Percentiles rank a stretch among this genome's conserved stretches.
Conservation (phyloP, 2,888 invertebrate genomes). For the Meteorus cinctellus region DNA sequence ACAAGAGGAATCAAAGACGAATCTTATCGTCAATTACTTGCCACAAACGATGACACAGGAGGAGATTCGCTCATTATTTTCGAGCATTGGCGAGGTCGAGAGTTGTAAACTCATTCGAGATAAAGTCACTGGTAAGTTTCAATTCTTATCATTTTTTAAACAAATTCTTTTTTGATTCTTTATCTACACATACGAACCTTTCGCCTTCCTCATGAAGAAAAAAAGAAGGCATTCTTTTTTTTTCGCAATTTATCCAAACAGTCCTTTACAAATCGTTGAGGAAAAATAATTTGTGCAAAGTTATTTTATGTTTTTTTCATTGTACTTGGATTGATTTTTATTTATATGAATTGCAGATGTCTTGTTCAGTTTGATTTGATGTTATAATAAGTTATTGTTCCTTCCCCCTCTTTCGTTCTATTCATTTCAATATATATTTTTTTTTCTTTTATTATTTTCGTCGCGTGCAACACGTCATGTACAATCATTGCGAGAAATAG, state of each 20-base stretch:
- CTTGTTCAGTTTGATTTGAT: not conserved
- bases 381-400: not conserved
- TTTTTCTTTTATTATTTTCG: not conserved
- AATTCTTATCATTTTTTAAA: constrained; percentile 11
- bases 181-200: constrained; percentile 27
- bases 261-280: not conserved
- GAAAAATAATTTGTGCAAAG: not conserved
- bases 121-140: constrained; percentile 90
- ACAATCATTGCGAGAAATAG: not conserved
- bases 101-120: constrained; percentile 99
- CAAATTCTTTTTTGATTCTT: constrained; percentile 26
- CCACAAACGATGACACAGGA: constrained; percentile 99
- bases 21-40: constrained; percentile 99
- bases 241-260: not conserved
- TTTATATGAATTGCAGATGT: not conserved
- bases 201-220: constrained; percentile 8
- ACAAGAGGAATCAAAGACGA: constrained; percentile 94
- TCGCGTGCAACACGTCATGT: not conserved
- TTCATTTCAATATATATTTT: not conserved
- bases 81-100: constrained; percentile 98
- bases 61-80: constrained; percentile 97
- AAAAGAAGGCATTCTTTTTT: not conserved
- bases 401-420: not conserved
- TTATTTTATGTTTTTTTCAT: not conserved
- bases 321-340: not conserved